Evolutionary conservation across 2,797 vertebrate species (phyloP).

Genomic region (Peromyscus aztecus): DNA sequence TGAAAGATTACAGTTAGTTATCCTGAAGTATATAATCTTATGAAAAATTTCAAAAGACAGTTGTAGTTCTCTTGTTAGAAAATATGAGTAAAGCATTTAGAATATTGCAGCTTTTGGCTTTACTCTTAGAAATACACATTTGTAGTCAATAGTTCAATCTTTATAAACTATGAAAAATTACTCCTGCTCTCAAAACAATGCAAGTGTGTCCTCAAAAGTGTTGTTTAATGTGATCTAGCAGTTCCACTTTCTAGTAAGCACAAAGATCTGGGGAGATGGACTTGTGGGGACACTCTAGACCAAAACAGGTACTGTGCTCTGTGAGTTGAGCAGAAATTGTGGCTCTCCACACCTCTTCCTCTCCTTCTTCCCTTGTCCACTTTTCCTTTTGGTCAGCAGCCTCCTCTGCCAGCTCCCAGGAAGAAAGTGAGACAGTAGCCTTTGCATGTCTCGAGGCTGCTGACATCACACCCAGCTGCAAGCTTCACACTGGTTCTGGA

Average conservation of each 20-base stretch:
- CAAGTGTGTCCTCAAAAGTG: background rate
- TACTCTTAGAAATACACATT: background rate
- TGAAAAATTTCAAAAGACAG: background rate
- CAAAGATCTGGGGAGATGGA: too few species aligned
- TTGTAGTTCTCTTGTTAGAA: conserved; percentile 30
- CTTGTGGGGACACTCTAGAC: background rate
- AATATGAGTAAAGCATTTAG: background rate
- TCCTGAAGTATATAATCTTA: background rate
- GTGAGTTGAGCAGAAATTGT: background rate
- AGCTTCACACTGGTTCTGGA: background rate
- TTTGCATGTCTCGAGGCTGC: background rate
- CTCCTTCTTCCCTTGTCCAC: background rate
- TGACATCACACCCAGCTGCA: background rate
- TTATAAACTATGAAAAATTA: background rate
- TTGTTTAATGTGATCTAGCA: background rate
- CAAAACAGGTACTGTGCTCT: background rate
- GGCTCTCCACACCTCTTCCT: background rate
- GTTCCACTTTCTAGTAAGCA: background rate
- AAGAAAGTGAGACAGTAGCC: background rate
- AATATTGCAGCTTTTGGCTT: background rate
- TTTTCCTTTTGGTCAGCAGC: background rate
- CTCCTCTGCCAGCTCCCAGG: background rate
- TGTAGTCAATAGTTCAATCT: background rate
- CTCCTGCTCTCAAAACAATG: background rate
- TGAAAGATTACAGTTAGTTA: background rate